Conservation (phyloP, 37 sponge, comb jelly and placozoan species). For the Halichondria panicea region DNA sequence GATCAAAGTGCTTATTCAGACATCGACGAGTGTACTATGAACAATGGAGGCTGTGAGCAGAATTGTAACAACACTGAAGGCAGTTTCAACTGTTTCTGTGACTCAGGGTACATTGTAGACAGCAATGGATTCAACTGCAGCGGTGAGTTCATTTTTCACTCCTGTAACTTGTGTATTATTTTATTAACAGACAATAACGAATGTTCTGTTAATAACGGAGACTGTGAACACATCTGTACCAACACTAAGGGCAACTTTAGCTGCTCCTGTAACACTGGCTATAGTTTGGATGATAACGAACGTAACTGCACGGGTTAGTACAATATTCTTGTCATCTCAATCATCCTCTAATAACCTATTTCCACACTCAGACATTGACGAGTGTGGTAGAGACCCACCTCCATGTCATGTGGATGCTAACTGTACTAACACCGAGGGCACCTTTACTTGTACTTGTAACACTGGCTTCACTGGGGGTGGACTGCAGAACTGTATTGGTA, state of each 20-base stretch:
- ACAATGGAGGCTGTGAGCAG: slow-evolving; percentile 51
- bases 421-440: slow-evolving; percentile 47
- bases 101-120: slow-evolving; percentile 9
- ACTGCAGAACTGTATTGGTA: slow-evolving; percentile 8
- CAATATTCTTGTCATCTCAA: not conserved
- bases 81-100: slow-evolving; percentile 34
- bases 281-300: not conserved
- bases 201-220: not conserved
- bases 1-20: slow-evolving; percentile 11
- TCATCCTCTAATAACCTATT: not conserved
- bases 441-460: slow-evolving; percentile 29
- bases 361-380: slow-evolving; percentile 18
- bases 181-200: not conserved
- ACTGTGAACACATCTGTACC: not conserved
- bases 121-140: slow-evolving; percentile 2
- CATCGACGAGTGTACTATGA: slow-evolving; percentile 34
- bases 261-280: not conserved
- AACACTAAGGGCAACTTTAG: not conserved
- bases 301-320: too few species aligned
- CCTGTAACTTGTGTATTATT: not conserved
- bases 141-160: not conserved
- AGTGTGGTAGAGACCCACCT: not conserved
- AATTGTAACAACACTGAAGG: slow-evolving; percentile 54
- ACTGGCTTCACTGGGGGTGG: slow-evolving; percentile 43
- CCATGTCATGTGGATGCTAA: slow-evolving; percentile 18